Percentiles rank a stretch among this genome's conserved stretches.
Conservation (phyloP, 2,888 invertebrate species). For the Noctua janthina region DNA sequence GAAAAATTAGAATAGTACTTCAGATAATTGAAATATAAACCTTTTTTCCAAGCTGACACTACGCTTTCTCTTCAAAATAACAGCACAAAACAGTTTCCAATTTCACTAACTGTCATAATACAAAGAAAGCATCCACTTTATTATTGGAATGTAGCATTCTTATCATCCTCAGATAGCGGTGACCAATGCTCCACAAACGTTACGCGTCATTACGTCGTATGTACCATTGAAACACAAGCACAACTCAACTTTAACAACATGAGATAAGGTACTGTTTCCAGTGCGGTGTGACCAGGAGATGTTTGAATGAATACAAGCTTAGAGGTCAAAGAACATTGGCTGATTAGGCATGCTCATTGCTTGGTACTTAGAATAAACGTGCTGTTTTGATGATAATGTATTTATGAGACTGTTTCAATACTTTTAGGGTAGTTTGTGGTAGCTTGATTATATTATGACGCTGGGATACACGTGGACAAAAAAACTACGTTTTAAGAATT, state of each 20-base stretch:
- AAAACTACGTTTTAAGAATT: not conserved
- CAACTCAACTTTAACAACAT: constrained; percentile 65
- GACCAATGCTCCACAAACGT: constrained; percentile 77
- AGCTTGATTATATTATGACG: not conserved
- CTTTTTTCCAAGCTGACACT: not conserved
- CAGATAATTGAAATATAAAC: not conserved
- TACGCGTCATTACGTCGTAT: constrained; percentile 69
- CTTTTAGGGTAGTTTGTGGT: constrained; percentile 37
- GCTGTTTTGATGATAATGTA: constrained; percentile 69
- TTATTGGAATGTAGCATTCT: constrained; percentile 86
- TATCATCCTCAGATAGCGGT: constrained; percentile 84
- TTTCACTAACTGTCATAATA: constrained; percentile 66
- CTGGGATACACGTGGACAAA: not conserved
- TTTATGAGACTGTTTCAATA: constrained; percentile 52
- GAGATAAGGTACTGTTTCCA: constrained; percentile 59
- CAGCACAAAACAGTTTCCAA: constrained; percentile 43
- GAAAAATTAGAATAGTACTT: too few species aligned
- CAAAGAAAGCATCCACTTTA: constrained; percentile 85
- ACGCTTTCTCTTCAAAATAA: not conserved
- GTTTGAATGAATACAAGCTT: constrained; percentile 64
- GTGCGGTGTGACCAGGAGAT: constrained; percentile 52
- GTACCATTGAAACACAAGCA: constrained; percentile 48
- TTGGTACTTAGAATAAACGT: constrained; percentile 77
- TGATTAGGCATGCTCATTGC: constrained; percentile 81
- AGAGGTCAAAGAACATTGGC: constrained; percentile 88